Evolutionary conservation across 2,797 vertebrate species (phyloP), one percentile per base, ranked within the genome.

Genomic region (Hirundo rustica): DNA sequence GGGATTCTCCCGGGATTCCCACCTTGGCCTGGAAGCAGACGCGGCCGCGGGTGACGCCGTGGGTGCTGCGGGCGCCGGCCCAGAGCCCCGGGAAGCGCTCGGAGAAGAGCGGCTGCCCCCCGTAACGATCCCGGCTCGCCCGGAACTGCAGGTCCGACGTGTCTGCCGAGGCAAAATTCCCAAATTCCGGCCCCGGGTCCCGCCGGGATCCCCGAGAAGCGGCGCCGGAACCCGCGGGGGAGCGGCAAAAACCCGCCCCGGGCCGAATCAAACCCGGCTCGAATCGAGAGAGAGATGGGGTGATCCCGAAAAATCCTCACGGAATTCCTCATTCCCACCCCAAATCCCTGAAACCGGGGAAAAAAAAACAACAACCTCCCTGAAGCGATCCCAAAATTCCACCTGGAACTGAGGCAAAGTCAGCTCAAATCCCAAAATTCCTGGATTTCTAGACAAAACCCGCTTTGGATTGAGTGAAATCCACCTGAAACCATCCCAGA

Each of bases 1-100:
- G 36, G 36, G 36, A 36, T 36, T 36, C 40, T 40, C 40, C 40
- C 40, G 40, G n/a, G 45, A 36, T 7, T 20, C 64, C 38, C 61
- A 99, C 98, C 98, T 99, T 98, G 54, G 98, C 98, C 97, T 99
- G 99, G 79, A 99, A 99, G 95, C 98, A 98, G 84, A 98, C 98
- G 53, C 97, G 97, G 42, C 99, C 99, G 42, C 91, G 97, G 67
- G 96, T 96, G 76, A 98, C 98, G 1, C 99, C 99, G 0, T 99
- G 99, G 61, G 98, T 99, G 95, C 99, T 98, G 85, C 98, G 98
- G 60, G 98, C 98, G 11, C 99, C 99, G 2, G 98, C 98, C 98
- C 99, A 99, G 65, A 99, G 97, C 3, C 98, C 96, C 8, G 99
- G 99, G 91, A 99, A 99, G n/a, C 97, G 98, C 91, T 98, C 98